Base-by-base conservation (phyloP, 2,797 vertebrate species). In the Sebastes nivosus region DNA sequence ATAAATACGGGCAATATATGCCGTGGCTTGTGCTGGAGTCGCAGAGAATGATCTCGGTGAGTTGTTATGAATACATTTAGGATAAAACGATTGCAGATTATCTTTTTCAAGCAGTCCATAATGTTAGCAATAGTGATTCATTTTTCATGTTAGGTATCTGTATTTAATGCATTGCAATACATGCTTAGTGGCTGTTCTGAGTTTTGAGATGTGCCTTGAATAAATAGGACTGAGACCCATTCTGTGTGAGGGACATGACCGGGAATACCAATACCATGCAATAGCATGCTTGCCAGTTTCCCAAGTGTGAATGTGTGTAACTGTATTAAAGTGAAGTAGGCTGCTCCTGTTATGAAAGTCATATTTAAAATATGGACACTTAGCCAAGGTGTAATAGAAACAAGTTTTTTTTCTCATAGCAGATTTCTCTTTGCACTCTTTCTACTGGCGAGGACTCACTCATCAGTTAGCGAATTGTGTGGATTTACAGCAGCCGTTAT, bases 151-250 rank as follows among this genome's bases (percentile, higher is more conserved):
- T 72, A 85, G 79, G 78, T 80, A 78, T 93, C 77, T 24, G 79
- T 89, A 85, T 89, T 94, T 93, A 94, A 94, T 94, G 90, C 89
- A 87, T 93, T 89, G 86, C 84, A 74, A 82, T 88, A 85, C 91
- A 93, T 91, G 89, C 89, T 93, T 80, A 84, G 77, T 87, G 79
- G 88, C 90, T 89, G 85, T 92, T 94, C 92, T 78, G 64, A 88
- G 90, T 86, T 91, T 89, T 85, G 82, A 88, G 89, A 85, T 95
- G 95, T 94, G 95, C 90, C 86, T 84, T 86, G 93, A 94, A 96
- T 96, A 95, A 95, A 92, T 92, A 88, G 91, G 68, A 75, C 60
- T 70, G 55, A 57, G 72, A 85, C 54, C 75, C 68, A 81, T 93
- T 90, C 86, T 72, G 61, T 86, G 81, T 80, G 72, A 80, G 89